Evolutionary conservation across 2,797 vertebrate species (phyloP), one percentile per base, ranked within the genome.

Genomic region (Eulemur albifrons): DNA sequence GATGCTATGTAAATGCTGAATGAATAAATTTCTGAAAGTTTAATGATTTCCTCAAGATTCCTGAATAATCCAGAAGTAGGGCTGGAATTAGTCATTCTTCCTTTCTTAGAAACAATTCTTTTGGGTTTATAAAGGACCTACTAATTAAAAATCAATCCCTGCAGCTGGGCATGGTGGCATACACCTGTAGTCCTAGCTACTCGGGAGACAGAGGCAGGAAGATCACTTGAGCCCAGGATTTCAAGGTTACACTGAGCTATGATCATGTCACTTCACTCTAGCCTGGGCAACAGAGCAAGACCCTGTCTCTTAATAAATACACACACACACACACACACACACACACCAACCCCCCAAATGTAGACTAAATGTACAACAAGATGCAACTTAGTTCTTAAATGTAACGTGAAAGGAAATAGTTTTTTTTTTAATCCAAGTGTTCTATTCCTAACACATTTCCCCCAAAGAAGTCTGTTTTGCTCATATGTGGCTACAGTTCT

Each of bases 401-500:
- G 8, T 54, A 82, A 38, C 25, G 38, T 59, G 52, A 77, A 88
- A 92, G 25, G 30, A 82, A 61, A 59, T 32, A 30, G 15, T 82
- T 90, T 85, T 96, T 90, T 92, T 96, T 90, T 92, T 65, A n/a
- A 65, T 27, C 57, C 21, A 84, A 76, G 7, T 50, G 32, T 89
- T 48, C n/a, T 48, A 1, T 82, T 88, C 9, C 50, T 86, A 86
- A 83, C 80, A 79, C 3, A 72, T 85, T 89, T 82, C 15, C 48
- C 43, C 13, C 18, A 63, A 90, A 84, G 52, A 67, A 30, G 25
- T 95, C 25, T 65, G 23, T 77, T 65, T 7, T 77, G 17, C 14
- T 93, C 32, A 88, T 85, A 40, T 70, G 50, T 73, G 67, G 32
- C 32, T 79, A 63, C 13, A 70, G 25, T 69, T 94, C 54, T 91